Conservation (phyloP, 2,888 invertebrate genomes). For the Sminthurides aquaticus region DNA sequence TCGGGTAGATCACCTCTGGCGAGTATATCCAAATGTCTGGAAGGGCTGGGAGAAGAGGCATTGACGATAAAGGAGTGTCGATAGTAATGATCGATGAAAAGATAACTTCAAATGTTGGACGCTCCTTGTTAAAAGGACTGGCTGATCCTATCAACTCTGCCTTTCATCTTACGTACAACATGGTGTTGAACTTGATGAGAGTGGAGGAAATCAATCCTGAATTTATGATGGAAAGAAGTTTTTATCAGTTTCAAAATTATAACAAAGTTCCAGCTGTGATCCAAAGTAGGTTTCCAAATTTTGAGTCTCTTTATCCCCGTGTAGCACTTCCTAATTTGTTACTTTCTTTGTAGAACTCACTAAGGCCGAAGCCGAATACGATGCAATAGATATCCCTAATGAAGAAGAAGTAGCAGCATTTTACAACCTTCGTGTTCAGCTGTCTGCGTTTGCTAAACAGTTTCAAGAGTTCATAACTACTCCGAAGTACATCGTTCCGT, state of each 20-base stretch:
- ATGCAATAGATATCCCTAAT: slow-evolving; percentile 59
- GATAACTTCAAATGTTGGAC: slow-evolving; percentile 57
- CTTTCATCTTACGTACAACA: slow-evolving; percentile 98
- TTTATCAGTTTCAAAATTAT: slow-evolving; percentile 99
- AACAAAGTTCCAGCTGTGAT: slow-evolving; percentile 82
- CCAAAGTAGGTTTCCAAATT: slow-evolving; percentile 64
- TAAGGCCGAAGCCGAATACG: slow-evolving; percentile 59
- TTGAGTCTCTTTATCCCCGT: too few species aligned
- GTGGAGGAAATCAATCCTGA: slow-evolving; percentile 99
- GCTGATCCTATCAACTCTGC: slow-evolving; percentile 98
- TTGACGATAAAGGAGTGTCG: slow-evolving; percentile 94
- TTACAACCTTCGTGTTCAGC: slow-evolving; percentile 73
- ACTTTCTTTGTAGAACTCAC: slow-evolving; percentile 54
- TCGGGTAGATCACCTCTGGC: slow-evolving; percentile 84
- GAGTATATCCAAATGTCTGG: slow-evolving; percentile 99
- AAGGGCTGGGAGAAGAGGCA: slow-evolving; percentile 89
- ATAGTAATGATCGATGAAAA: slow-evolving; percentile 98
- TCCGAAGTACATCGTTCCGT: slow-evolving; percentile 77
- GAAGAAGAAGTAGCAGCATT: slow-evolving; percentile 73
- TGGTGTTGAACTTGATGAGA: slow-evolving; percentile 91
- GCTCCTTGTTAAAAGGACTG: slow-evolving; percentile 61
- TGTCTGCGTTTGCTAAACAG: slow-evolving; percentile 64
- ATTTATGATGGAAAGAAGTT: slow-evolving; percentile 96
- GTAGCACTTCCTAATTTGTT: neutral
- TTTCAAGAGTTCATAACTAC: slow-evolving; percentile 72